Evolutionary conservation across 2,888 invertebrate genomes (phyloP).

Genomic region (Netelia fuscicornis): DNA sequence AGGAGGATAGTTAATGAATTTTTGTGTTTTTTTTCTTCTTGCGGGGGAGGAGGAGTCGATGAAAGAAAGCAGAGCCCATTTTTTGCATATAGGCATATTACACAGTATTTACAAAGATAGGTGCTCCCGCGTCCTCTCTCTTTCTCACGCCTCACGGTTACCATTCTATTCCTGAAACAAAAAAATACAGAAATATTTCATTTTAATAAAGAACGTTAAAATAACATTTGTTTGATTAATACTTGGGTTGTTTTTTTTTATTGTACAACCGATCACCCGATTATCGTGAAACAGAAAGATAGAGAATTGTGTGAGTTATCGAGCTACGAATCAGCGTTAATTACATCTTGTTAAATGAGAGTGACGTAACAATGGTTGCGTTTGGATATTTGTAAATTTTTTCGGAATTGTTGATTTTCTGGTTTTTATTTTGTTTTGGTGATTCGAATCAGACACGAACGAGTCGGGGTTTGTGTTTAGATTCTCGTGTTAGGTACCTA

Average conservation of each 20-base stretch:
- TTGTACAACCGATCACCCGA: slow-evolving; percentile 44
- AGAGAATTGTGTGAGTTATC: slow-evolving; percentile 13
- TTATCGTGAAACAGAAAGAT: slow-evolving; percentile 13
- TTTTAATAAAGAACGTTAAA: neutral
- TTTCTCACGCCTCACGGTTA: slow-evolving; percentile 62
- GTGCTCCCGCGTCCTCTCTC: slow-evolving; percentile 72
- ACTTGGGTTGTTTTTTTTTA: neutral
- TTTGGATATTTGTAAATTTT: neutral
- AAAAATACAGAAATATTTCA: neutral
- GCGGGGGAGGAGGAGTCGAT: slow-evolving; percentile 39
- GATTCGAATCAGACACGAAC: neutral
- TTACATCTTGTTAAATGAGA: slow-evolving; percentile 9
- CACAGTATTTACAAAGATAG: slow-evolving; percentile 82
- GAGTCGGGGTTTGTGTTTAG: neutral
- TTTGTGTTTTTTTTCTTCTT: neutral
- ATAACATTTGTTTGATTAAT: neutral
- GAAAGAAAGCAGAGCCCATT: slow-evolving; percentile 66
- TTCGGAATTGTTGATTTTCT: neutral
- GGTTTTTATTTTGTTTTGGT: neutral
- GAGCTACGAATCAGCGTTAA: slow-evolving; percentile 39
- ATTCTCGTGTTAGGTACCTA: slow-evolving; percentile 73
- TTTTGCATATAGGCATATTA: slow-evolving; percentile 80
- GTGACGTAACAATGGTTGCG: neutral
- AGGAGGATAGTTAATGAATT: slow-evolving; percentile 13
- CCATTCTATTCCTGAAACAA: slow-evolving; percentile 77